These are phyloP conservation scores for Acipenser transmontanus DNA, from an alignment of 2,797 vertebrate genomes.

Conservation along the genomic window DNA sequence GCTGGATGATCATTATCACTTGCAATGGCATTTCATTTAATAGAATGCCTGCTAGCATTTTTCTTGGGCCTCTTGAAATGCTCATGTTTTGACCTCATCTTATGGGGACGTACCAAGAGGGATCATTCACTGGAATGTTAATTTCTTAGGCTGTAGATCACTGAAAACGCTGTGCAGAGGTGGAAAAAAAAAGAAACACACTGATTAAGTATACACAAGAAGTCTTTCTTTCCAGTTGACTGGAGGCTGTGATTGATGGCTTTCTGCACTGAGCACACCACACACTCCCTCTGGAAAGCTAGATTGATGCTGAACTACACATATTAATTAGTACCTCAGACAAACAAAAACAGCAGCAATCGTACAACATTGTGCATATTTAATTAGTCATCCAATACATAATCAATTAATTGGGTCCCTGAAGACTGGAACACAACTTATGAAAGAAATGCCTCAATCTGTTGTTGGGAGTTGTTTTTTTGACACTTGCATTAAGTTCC, in stretches of 20 bases:
- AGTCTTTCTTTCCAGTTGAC: constrained; percentile 15
- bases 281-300: background rate
- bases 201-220: constrained; percentile 6
- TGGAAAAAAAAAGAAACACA: background rate
- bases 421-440: no score
- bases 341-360: constrained; percentile 8
- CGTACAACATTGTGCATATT: background rate
- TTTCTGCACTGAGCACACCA: constrained; percentile 6
- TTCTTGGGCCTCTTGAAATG: no score
- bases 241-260: constrained; percentile 15
- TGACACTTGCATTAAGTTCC: no score
- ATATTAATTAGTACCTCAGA: constrained; percentile 12
- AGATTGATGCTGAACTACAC: background rate
- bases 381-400: constrained; percentile 1
- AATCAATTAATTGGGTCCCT: background rate
- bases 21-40: no score
- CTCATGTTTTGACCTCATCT: no score
- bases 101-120: no score
- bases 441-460: no score
- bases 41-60: no score
- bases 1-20: no score
- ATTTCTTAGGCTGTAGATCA: constrained; percentile 11
- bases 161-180: background rate
- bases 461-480: no score
- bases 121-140: no score